Conservation (phyloP, 2,113 vertebrate species). For the Euleptes europaea region DNA sequence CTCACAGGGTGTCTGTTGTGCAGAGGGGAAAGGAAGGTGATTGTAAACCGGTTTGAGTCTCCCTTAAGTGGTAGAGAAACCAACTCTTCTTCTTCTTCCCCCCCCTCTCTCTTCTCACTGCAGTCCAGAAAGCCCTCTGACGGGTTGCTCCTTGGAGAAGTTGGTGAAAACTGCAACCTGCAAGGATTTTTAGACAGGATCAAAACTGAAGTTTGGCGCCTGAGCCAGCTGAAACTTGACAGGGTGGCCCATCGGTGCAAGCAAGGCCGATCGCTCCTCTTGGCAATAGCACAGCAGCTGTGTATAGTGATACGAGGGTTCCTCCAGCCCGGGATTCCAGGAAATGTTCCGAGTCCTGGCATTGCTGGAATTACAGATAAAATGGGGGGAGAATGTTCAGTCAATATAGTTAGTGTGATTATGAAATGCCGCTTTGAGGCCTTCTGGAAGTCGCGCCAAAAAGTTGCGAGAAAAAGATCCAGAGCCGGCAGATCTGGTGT, state of each 20-base stretch:
- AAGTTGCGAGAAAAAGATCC: background rate
- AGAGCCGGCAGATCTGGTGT: background rate
- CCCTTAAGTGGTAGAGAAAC: too few species aligned
- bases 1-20: too few species aligned
- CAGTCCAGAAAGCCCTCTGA: too few species aligned
- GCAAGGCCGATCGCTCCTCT: background rate
- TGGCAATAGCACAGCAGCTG: background rate
- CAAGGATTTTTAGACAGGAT: background rate
- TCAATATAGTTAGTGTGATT: background rate
- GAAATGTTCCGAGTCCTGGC: background rate
- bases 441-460: background rate
- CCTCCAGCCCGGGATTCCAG: background rate
- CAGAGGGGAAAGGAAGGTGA: too few species aligned
- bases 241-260: background rate
- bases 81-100: too few species aligned
- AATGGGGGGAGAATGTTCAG: fast-evolving
- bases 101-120: too few species aligned
- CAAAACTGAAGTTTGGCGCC: background rate
- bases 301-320: background rate
- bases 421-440: background rate
- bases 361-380: conserved; percentile 2
- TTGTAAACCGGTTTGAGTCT: too few species aligned
- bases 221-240: background rate
- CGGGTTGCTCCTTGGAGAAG: too few species aligned
- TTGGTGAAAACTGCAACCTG: too few species aligned